These are phyloP conservation scores for Drosophila eugracilis DNA, from an alignment of 1,140 invertebrate species.

Conservation along the genomic window DNA sequence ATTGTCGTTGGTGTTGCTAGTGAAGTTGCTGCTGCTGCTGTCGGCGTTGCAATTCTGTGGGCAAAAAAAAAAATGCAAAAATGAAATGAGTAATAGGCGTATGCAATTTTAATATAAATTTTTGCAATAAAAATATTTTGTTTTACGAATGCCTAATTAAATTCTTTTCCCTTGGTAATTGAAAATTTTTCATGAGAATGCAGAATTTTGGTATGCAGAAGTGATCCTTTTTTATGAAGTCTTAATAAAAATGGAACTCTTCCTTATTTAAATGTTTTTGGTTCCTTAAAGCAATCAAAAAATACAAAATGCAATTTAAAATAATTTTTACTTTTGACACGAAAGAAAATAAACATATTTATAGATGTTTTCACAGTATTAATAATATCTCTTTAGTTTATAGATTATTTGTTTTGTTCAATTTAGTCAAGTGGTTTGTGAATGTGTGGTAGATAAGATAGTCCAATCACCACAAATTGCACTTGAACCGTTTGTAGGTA, in stretches of 20 bases:
- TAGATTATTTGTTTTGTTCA: constrained; percentile 15
- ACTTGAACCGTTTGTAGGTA: constrained; percentile 15
- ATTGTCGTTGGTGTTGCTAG: constrained; percentile 30
- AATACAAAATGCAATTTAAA: too few relatives aligned
- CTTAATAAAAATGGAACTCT: too few relatives aligned
- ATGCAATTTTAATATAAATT: constrained; percentile 43
- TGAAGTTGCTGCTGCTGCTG: constrained; percentile 28
- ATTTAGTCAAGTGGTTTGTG: constrained; percentile 13
- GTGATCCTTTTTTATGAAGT: too few relatives aligned
- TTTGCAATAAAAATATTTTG: constrained; percentile 25
- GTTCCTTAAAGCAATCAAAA: too few relatives aligned
- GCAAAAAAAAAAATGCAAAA: neutral
- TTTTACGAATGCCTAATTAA: constrained; percentile 42
- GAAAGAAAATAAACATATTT: too few relatives aligned
- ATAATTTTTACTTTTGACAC: too few relatives aligned
- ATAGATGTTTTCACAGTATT: too few relatives aligned
- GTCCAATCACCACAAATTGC: constrained; percentile 31
- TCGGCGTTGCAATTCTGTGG: constrained; percentile 53
- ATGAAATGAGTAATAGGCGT: neutral
- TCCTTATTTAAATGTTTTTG: too few relatives aligned
- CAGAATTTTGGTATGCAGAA: neutral
- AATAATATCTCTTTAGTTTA: constrained; percentile 6
- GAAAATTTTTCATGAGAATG: too few relatives aligned
- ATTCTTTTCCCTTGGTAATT: constrained; percentile 15
- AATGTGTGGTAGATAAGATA: constrained; percentile 21